Percentiles rank a stretch among this genome's conserved stretches.
These are phyloP conservation scores for Zygothrica quintamaculata DNA, from an alignment of 2,888 invertebrate genomes.

Conservation along the genomic window DNA sequence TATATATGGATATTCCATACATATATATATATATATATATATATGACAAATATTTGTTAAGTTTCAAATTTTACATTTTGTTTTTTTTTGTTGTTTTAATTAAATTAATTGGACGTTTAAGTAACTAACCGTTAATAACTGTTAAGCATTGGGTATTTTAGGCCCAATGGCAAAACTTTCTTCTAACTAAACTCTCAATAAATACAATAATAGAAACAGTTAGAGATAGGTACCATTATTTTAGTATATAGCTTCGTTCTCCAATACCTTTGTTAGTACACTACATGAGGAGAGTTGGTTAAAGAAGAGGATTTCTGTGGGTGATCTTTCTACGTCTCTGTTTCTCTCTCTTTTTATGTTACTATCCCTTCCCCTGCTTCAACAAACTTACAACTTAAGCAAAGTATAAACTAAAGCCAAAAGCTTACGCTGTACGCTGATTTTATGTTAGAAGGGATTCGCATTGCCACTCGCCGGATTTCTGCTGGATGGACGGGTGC, in stretches of 20 bases:
- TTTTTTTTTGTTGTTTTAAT: conserved; percentile 60
- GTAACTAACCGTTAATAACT: conserved; percentile 83
- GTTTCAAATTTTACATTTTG: conserved; percentile 23
- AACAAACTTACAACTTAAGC: conserved; percentile 85
- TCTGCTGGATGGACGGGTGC: conserved; percentile 86
- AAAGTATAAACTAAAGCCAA: conserved; percentile 87
- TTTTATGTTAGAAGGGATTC: conserved; percentile 88
- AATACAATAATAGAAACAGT: conserved; percentile 74
- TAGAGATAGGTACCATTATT: conserved; percentile 60
- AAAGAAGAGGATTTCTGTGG: not conserved
- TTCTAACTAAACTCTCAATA: conserved; percentile 74
- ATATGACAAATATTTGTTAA: conserved; percentile 54
- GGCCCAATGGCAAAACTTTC: conserved; percentile 62
- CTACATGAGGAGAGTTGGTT: not conserved
- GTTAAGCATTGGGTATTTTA: conserved; percentile 35
- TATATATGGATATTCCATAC: conserved; percentile 7
- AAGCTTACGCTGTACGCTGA: conserved; percentile 86
- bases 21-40: conserved; percentile 49
- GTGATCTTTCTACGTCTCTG: too few relatives aligned
- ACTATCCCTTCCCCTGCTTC: conserved; percentile 23
- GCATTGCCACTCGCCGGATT: conserved; percentile 85
- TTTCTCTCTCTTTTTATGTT: too few relatives aligned
- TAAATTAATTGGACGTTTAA: conserved; percentile 83
- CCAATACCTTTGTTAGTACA: conserved; percentile 43
- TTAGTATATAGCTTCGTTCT: conserved; percentile 52